Base-by-base conservation (phyloP, 2,888 invertebrate species). In the Drosophila fungiperda region DNA sequence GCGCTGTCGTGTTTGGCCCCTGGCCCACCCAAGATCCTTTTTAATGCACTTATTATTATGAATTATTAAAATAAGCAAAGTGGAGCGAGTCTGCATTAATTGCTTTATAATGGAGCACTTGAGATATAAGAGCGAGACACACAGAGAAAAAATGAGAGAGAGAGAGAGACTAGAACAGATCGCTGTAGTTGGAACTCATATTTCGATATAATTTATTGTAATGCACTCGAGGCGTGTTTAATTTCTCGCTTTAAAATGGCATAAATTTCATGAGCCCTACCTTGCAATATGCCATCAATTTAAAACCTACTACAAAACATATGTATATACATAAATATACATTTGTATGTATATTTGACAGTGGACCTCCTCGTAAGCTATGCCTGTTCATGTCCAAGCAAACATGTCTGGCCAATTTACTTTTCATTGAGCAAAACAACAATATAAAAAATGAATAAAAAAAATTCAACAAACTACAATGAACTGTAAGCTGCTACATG, bases 181-280 rank as follows among this genome's bases (percentile, higher is more conserved):
- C 26, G 29, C 32, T 36, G 3, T 8, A 11, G 53, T 36, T 61
- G 32, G n/a, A 64, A 71, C 82, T 85, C 88, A 83, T 89, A 86
- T 83, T 86, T 88, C 82, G 83, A 78, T 86, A 88, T 86, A 87
- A 90, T 87, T 87, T 87, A 90, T 87, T 86, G 89, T 83, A 88
- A 86, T 88, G 90, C 87, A 83, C 79, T 80, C 83, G 84, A 83
- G 87, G 90, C 87, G 90, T 88, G 89, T 90, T 87, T 83, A 81
- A 90, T 90, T 90, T 88, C 87, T 87, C 87, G 87, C 87, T 88
- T 88, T 88, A 90, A 88, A 88, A 89, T 79, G 85, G 90, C 89
- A 88, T 88, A 88, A 90, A 90, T 90, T 90, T 83, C 65, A 73
- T 35, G 55, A 55, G 78, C 71, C 82, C 68, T 73, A 69, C 68